Evolutionary conservation across 2,888 invertebrate genomes (phyloP).

Genomic region (Gari tellinella): DNA sequence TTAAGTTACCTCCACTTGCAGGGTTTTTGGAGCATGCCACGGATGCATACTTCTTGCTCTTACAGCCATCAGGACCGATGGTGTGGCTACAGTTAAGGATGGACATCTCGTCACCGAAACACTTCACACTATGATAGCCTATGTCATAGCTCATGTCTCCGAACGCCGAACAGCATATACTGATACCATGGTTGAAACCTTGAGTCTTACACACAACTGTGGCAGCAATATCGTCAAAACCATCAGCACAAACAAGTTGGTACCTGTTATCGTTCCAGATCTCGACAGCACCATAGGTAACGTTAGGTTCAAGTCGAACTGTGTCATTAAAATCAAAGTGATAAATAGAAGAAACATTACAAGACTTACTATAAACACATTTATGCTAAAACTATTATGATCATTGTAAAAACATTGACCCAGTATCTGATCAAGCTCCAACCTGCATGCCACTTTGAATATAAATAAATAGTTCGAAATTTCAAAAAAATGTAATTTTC

Average conservation of each 20-base stretch:
- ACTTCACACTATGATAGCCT: slow-evolving; percentile 62
- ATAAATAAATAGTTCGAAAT: no score
- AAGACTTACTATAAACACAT: no score
- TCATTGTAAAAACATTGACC: no score
- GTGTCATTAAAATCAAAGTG: background rate
- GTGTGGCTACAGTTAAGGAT: slow-evolving; percentile 64
- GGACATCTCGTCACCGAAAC: slow-evolving; percentile 64
- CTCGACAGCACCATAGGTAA: slow-evolving; percentile 70
- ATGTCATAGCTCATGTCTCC: slow-evolving; percentile 62
- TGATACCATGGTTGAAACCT: slow-evolving; percentile 70
- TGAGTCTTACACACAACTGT: slow-evolving; percentile 66
- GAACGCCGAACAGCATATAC: slow-evolving; percentile 73
- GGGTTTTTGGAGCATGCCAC: slow-evolving; percentile 71
- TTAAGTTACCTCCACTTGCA: slow-evolving; percentile 71
- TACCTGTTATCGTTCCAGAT: slow-evolving; percentile 65
- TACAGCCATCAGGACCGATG: slow-evolving; percentile 60
- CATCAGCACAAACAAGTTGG: slow-evolving; percentile 71
- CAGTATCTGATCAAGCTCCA: no score
- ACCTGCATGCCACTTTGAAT: no score
- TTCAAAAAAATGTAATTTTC: no score
- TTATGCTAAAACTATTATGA: no score
- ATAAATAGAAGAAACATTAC: no score
- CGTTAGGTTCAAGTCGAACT: slow-evolving; percentile 70
- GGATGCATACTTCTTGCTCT: slow-evolving; percentile 71
- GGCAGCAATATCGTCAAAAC: slow-evolving; percentile 69